These are phyloP conservation scores for Phrynocephalus vlangalii DNA, from an alignment of 2,797 vertebrate species.

Conservation along the genomic window DNA sequence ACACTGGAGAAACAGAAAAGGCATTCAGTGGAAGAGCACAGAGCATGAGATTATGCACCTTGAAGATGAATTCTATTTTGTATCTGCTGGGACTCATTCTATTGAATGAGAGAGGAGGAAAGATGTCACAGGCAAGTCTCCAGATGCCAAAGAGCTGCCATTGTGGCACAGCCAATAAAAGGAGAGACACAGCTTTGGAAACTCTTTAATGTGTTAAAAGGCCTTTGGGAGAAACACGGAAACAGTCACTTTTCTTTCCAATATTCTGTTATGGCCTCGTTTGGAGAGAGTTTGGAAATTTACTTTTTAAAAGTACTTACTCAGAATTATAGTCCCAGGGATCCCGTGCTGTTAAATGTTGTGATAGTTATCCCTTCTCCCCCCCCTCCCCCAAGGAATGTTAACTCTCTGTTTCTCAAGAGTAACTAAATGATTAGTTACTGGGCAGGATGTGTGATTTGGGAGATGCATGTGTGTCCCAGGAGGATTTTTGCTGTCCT, in stretches of 20 bases:
- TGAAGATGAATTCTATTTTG: not conserved
- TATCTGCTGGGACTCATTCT: not conserved
- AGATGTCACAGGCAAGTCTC: not conserved
- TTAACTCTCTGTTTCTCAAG: too few species aligned
- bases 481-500: too few species aligned
- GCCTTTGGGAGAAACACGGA: not conserved
- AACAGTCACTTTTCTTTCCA: not conserved
- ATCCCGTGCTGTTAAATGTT: too few species aligned
- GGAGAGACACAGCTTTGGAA: not conserved
- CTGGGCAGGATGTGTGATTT: too few species aligned
- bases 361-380: too few species aligned
- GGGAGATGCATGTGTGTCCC: too few species aligned
- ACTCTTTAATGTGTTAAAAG: not conserved
- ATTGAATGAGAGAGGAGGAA: not conserved
- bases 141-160: not conserved
- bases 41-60: not conserved
- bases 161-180: not conserved
- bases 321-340: not conserved
- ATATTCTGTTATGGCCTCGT: not conserved
- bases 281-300: not conserved
- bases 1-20: not conserved
- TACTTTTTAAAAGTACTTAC: not conserved
- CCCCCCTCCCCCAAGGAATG: too few species aligned
- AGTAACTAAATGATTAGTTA: too few species aligned
- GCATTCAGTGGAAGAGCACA: not conserved